These are phyloP conservation scores for Artemia sp. DNA, from an alignment of 2,888 invertebrate species.

Conservation along the genomic window DNA sequence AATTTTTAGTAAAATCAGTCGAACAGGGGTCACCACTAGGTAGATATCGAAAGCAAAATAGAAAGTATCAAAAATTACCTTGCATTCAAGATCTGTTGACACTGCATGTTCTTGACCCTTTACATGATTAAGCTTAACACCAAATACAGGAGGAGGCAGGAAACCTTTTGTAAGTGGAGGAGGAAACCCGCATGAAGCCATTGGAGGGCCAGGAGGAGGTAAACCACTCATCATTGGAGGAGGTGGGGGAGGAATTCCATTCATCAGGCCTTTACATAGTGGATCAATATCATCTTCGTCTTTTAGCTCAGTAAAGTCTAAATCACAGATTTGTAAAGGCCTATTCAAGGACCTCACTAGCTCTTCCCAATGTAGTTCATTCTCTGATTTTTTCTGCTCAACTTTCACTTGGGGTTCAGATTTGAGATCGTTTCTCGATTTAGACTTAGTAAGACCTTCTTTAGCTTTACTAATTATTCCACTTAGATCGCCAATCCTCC, in stretches of 20 bases:
- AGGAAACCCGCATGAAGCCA: constrained; percentile 32
- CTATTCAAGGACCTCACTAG: constrained; percentile 55
- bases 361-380: constrained; percentile 90
- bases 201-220: constrained; percentile 28
- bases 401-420: constrained; percentile 24
- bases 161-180: constrained; percentile 28
- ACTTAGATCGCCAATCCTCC: constrained; percentile 58
- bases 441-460: constrained; percentile 71
- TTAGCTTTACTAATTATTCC: constrained; percentile 84
- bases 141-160: constrained; percentile 31
- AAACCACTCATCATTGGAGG: constrained; percentile 30
- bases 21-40: too few species aligned
- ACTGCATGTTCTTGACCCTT: neutral
- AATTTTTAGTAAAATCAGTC: too few species aligned
- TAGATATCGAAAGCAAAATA: too few species aligned
- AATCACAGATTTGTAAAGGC: constrained; percentile 68
- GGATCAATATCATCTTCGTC: constrained; percentile 73
- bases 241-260: constrained; percentile 37
- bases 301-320: constrained; percentile 86
- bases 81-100: neutral
- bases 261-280: constrained; percentile 45
- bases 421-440: constrained; percentile 36
- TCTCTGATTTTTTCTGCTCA: constrained; percentile 67
- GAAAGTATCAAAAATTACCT: neutral
- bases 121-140: constrained; percentile 30